Evolutionary conservation across 2,797 vertebrate genomes (phyloP).

Genomic region (Urosaurus nigricauda): DNA sequence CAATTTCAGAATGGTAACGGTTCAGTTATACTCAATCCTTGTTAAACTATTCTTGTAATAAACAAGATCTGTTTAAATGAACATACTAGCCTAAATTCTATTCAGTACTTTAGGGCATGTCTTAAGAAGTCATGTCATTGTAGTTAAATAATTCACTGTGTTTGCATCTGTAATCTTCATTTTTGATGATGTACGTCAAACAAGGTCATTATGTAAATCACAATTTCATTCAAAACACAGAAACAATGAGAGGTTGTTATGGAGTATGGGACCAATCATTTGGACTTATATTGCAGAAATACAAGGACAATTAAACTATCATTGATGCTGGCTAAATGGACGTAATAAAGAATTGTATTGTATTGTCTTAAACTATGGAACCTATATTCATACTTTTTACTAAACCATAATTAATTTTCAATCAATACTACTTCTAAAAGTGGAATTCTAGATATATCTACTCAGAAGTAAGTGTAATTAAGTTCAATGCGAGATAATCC

Average conservation of each 20-base stretch:
- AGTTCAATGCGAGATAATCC: background rate
- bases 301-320: background rate
- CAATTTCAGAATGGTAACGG: background rate
- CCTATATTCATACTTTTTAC: background rate
- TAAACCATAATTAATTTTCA: background rate
- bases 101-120: background rate
- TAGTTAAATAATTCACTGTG: conserved; percentile 14
- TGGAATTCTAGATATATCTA: background rate
- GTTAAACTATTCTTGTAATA: background rate
- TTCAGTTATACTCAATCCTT: conserved; percentile 1
- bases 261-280: background rate
- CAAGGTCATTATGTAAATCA: background rate
- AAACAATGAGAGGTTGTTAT: background rate
- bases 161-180: background rate
- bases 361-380: too few relatives aligned
- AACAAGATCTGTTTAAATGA: background rate
- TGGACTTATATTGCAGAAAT: background rate
- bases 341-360: too few relatives aligned
- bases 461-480: background rate
- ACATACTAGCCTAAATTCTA: background rate
- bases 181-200: conserved; percentile 12
- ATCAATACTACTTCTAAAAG: background rate
- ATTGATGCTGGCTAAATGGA: too few relatives aligned
- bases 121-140: background rate
- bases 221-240: background rate